These are phyloP conservation scores for Athene noctua DNA, from an alignment of 2,113 vertebrate genomes.

Conservation along the genomic window DNA sequence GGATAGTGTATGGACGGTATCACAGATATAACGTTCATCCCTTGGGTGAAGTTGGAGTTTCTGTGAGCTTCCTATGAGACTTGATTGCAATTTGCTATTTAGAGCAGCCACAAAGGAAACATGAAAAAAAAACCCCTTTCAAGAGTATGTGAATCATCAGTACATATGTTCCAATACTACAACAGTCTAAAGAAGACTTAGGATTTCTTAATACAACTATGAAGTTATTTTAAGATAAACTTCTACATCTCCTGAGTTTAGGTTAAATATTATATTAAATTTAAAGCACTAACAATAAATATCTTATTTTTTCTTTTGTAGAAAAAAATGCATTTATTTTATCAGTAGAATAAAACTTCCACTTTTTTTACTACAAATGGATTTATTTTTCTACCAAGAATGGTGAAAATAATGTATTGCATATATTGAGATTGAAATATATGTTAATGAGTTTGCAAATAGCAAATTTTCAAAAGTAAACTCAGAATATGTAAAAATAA, in stretches of 20 bases:
- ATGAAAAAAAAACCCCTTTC: neutral
- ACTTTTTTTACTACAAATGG: neutral
- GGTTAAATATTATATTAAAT: neutral
- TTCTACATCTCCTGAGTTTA: conserved; percentile 1
- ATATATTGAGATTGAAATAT: neutral
- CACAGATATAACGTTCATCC: neutral
- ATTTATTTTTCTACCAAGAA: neutral
- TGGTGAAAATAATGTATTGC: neutral
- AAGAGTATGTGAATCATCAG: conserved; percentile 19
- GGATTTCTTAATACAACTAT: neutral
- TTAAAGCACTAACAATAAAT: neutral
- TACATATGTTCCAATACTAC: neutral
- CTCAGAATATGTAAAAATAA: neutral
- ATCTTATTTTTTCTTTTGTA: neutral
- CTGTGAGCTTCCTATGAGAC: neutral
- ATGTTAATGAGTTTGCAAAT: neutral
- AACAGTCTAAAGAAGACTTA: neutral
- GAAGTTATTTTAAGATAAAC: neutral
- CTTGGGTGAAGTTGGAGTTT: neutral
- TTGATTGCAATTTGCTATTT: neutral
- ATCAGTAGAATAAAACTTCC: neutral
- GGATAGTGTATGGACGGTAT: neutral
- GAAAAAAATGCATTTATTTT: neutral
- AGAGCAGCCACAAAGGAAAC: conserved; percentile 33
- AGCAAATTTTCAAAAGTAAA: neutral